phyloP scores from a whole-genome alignment of 2,797 vertebrate genomes.

The Arrhamphus sclerolepis region DNA sequence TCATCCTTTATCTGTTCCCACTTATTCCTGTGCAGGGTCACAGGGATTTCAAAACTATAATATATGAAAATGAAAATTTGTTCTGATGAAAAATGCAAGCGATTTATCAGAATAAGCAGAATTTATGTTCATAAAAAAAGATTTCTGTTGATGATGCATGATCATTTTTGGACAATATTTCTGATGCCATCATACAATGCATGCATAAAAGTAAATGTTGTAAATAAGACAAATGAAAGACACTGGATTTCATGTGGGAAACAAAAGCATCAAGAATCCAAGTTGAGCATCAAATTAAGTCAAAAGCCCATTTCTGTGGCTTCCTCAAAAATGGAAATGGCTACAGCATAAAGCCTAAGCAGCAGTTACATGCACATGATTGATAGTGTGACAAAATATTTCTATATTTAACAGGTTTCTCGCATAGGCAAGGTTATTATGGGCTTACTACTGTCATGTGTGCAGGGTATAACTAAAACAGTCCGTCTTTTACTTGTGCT shows the following conservation, averaged over 20 bases:
- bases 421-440: constrained; percentile 86
- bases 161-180: not conserved
- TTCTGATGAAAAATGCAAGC: constrained; percentile 26
- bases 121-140: not conserved
- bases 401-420: constrained; percentile 90
- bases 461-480: constrained; percentile 84
- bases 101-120: not conserved
- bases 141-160: not conserved
- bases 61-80: constrained; percentile 45
- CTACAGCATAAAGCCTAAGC: constrained; percentile 41
- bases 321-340: constrained; percentile 32
- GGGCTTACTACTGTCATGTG: constrained; percentile 90
- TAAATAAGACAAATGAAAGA: too few species aligned
- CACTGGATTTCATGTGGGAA: too few species aligned
- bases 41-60: constrained; percentile 39
- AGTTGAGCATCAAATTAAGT: constrained; percentile 1
- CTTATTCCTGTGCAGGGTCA: too few species aligned
- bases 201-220: too few species aligned
- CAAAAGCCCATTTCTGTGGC: constrained; percentile 3
- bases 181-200: too few species aligned
- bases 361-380: constrained; percentile 77
- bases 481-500: constrained; percentile 89
- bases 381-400: constrained; percentile 99
- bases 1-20: too few species aligned
- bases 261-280: not conserved